These are phyloP conservation scores for Saccopteryx leptura DNA, from an alignment of 2,113 vertebrate species.

Conservation along the genomic window DNA sequence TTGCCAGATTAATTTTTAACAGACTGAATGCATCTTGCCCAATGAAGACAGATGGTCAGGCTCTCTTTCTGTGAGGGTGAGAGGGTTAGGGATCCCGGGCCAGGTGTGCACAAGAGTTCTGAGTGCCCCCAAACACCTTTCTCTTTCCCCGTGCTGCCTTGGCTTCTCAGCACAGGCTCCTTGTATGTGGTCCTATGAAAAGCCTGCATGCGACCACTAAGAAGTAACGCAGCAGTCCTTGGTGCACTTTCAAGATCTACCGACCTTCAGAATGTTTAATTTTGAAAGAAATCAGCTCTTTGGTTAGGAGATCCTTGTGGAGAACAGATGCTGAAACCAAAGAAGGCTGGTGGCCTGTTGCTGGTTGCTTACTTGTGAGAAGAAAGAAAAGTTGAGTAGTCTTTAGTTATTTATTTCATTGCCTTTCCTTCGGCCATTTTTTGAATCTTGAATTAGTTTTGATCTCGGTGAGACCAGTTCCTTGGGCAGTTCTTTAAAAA, in stretches of 20 bases:
- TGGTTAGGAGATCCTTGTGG: slow-evolving; percentile 55
- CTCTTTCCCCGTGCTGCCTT: background rate
- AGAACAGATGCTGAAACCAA: slow-evolving; percentile 1
- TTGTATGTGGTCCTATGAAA: background rate
- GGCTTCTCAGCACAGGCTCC: background rate
- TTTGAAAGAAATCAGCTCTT: slow-evolving; percentile 57
- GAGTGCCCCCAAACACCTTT: background rate
- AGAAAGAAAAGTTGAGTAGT: background rate
- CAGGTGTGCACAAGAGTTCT: background rate
- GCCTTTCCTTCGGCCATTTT: background rate
- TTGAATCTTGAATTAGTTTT: slow-evolving; percentile 31
- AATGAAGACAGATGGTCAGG: background rate
- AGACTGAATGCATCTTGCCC: background rate
- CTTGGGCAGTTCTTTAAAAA: slow-evolving; percentile 6
- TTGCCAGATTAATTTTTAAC: slow-evolving; percentile 26
- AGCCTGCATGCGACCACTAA: background rate
- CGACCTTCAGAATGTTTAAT: slow-evolving; percentile 48
- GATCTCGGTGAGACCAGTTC: slow-evolving; percentile 6
- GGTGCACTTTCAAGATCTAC: background rate
- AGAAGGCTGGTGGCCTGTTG: background rate
- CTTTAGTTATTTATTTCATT: slow-evolving; percentile 24
- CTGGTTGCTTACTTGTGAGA: background rate
- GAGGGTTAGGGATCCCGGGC: background rate
- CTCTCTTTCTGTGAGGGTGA: background rate
- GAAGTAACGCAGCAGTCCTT: background rate